These are phyloP conservation scores for Lepisosteus osseus DNA, from an alignment of 2,113 vertebrate species.

Conservation along the genomic window DNA sequence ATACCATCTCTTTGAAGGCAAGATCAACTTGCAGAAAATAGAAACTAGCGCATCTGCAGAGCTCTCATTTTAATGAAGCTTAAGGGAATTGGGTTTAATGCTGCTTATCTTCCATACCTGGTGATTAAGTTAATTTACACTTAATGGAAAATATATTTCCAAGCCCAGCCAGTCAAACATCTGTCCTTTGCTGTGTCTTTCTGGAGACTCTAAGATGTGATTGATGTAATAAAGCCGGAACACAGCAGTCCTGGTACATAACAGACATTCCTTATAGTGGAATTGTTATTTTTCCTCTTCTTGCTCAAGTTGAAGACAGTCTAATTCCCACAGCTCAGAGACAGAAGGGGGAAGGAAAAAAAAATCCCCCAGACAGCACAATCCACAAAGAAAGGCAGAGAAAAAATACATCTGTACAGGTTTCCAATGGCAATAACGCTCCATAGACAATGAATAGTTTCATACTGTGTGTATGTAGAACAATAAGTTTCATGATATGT, in stretches of 20 bases:
- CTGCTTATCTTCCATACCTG: slow-evolving; percentile 68
- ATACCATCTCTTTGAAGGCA: slow-evolving; percentile 58
- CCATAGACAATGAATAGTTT: no score
- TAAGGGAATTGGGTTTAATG: slow-evolving; percentile 61
- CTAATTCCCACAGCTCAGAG: background rate
- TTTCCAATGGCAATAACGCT: no score
- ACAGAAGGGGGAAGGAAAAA: slow-evolving; percentile 20
- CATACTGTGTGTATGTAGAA: no score
- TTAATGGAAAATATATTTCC: slow-evolving; percentile 71
- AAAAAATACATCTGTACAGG: no score
- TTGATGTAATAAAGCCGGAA: slow-evolving; percentile 54
- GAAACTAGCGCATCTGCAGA: slow-evolving; percentile 65
- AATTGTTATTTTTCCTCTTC: slow-evolving; percentile 38
- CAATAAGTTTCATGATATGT: no score
- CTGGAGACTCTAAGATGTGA: slow-evolving; percentile 58
- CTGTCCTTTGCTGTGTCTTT: slow-evolving; percentile 54
- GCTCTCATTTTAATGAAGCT: slow-evolving; percentile 72
- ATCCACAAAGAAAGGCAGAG: slow-evolving; percentile 23
- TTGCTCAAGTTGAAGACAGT: slow-evolving; percentile 25
- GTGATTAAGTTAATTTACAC: slow-evolving; percentile 77
- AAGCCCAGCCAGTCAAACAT: slow-evolving; percentile 64
- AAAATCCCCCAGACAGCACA: slow-evolving; percentile 45
- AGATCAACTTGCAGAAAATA: slow-evolving; percentile 49
- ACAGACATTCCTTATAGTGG: slow-evolving; percentile 44
- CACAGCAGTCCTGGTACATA: slow-evolving; percentile 46